Percentiles rank a stretch among this genome's conserved stretches.
These are phyloP conservation scores for Progne subis DNA, from an alignment of 2,113 vertebrate genomes.

Conservation along the genomic window DNA sequence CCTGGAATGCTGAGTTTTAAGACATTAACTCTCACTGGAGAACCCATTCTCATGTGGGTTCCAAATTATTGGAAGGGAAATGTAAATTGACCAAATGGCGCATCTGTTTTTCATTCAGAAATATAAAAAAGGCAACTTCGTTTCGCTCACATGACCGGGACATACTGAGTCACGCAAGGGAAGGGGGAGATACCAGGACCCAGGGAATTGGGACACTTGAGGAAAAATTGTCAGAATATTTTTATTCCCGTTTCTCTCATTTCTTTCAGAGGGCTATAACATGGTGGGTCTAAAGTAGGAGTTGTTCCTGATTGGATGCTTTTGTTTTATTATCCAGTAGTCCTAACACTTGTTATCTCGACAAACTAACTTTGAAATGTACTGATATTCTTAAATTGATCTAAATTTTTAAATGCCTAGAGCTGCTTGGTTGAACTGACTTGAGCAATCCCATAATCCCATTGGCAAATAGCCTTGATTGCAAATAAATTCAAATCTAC, in stretches of 20 bases:
- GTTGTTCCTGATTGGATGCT: background rate
- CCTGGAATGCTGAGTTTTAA: background rate
- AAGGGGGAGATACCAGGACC: background rate
- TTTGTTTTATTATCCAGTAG: background rate
- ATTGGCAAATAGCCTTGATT: background rate
- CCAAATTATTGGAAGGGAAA: background rate
- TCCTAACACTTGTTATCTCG: background rate
- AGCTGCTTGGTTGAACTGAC: background rate
- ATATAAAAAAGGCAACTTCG: background rate
- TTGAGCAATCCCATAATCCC: background rate
- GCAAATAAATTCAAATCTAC: background rate
- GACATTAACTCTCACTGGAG: background rate
- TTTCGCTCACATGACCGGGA: background rate
- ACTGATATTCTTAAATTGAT: background rate
- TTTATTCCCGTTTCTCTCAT: background rate
- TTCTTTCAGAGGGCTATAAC: background rate
- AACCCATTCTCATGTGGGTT: background rate
- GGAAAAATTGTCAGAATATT: background rate
- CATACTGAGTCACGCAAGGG: background rate
- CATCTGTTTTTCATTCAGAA: background rate
- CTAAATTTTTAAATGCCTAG: background rate
- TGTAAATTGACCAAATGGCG: background rate
- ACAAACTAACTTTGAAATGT: background rate
- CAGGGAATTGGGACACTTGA: rapidly evolving
- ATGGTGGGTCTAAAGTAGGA: background rate